Evolutionary conservation across 1,140 invertebrate species (phyloP).

Genomic region (Phortica variegata): DNA sequence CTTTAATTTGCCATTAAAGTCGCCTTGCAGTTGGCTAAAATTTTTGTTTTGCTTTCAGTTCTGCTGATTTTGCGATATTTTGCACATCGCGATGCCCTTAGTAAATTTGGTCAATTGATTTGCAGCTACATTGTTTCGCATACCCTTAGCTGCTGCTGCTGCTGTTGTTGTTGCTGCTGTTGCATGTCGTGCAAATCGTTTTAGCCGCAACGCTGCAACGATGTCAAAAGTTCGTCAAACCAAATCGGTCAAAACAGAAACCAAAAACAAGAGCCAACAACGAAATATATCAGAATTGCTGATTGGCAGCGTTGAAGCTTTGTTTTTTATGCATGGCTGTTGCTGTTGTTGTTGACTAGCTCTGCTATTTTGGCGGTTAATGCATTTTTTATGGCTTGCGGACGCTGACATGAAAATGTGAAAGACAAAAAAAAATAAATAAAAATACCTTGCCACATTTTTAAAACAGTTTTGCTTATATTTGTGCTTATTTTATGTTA

Average conservation of each 20-base stretch:
- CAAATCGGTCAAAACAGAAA: too few species aligned
- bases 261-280: too few species aligned
- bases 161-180: not conserved
- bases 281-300: constrained; percentile 27
- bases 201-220: not conserved
- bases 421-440: too few species aligned
- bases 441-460: too few species aligned
- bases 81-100: not conserved
- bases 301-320: constrained; percentile 21
- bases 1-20: too few species aligned
- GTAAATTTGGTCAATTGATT: not conserved
- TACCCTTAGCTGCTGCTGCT: constrained; percentile 8
- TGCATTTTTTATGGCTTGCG: constrained; percentile 21
- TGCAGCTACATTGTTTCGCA: too few species aligned
- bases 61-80: too few species aligned
- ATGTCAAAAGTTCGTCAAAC: constrained; percentile 13
- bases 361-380: constrained; percentile 12
- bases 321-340: constrained; percentile 19
- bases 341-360: constrained; percentile 23
- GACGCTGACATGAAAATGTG: too few species aligned
- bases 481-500: too few species aligned
- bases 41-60: too few species aligned
- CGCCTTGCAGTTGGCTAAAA: too few species aligned
- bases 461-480: too few species aligned
- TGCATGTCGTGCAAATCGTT: constrained; percentile 1